Evolutionary conservation across 1,140 invertebrate genomes (phyloP).

Genomic region (Anastrepha ludens): DNA sequence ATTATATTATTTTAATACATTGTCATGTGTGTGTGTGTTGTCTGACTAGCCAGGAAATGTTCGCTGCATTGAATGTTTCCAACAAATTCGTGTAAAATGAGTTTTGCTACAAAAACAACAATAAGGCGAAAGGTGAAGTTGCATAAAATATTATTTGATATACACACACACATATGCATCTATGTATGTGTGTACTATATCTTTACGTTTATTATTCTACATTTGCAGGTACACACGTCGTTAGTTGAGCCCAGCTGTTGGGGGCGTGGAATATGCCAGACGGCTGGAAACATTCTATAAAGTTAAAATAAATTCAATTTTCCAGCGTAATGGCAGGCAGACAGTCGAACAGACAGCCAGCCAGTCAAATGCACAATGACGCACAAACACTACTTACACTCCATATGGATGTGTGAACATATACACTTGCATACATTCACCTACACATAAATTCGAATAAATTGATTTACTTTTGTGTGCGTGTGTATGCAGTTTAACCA

Average conservation of each 20-base stretch:
- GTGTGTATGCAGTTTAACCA: not conserved
- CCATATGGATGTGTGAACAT: no score
- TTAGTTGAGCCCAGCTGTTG: not conserved
- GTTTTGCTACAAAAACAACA: not conserved
- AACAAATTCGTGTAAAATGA: not conserved
- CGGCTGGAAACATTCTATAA: not conserved
- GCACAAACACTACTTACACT: no score
- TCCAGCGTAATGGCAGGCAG: not conserved
- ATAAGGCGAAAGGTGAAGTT: not conserved
- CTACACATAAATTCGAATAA: no score
- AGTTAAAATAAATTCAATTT: conserved; percentile 22
- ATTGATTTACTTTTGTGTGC: not conserved
- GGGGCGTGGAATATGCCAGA: not conserved
- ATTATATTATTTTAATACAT: no score
- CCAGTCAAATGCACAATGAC: no score
- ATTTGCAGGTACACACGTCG: no score
- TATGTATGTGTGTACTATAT: no score
- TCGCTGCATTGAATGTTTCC: not conserved
- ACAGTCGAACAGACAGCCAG: not conserved
- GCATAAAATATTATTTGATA: not conserved
- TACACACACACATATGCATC: not conserved
- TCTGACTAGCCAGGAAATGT: conserved; percentile 18
- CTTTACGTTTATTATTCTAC: no score
- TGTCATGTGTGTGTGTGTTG: not conserved
- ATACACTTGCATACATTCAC: no score